Percentiles rank a stretch among this genome's conserved stretches.
phyloP scores from a whole-genome alignment of 2,797 vertebrate genomes.

The Sebastes dallii region DNA sequence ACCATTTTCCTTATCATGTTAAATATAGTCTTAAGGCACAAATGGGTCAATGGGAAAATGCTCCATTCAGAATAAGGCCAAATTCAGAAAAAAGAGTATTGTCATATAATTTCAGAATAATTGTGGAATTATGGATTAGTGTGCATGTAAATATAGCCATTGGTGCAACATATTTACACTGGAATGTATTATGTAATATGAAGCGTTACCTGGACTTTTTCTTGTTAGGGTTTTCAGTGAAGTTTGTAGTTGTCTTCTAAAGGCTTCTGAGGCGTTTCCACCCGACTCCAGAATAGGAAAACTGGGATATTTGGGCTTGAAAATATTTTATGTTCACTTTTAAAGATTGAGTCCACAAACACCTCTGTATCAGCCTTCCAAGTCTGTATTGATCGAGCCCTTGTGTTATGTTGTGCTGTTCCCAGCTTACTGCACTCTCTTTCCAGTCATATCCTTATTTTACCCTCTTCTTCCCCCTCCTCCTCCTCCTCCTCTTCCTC shows the following conservation, averaged over 20 bases:
- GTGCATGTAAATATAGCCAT: too few species aligned
- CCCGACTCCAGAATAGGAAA: background rate
- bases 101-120: too few species aligned
- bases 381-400: constrained; percentile 15
- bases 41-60: too few species aligned
- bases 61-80: too few species aligned
- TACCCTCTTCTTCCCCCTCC: constrained; percentile 8
- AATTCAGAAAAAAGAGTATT: too few species aligned
- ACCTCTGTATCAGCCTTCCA: background rate
- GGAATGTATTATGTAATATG: background rate
- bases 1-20: too few species aligned
- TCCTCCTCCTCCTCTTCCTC: constrained; percentile 17
- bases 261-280: background rate
- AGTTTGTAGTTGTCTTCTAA: background rate
- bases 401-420: background rate
- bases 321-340: background rate
- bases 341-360: background rate
- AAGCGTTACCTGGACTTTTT: background rate
- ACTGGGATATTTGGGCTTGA: background rate
- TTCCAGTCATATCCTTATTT: constrained; percentile 24
- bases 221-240: background rate
- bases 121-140: too few species aligned
- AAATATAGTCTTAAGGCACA: too few species aligned
- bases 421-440: constrained; percentile 9
- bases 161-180: background rate